Conservation (phyloP, 1,140 invertebrate species). For the Agrypnia vestita region DNA sequence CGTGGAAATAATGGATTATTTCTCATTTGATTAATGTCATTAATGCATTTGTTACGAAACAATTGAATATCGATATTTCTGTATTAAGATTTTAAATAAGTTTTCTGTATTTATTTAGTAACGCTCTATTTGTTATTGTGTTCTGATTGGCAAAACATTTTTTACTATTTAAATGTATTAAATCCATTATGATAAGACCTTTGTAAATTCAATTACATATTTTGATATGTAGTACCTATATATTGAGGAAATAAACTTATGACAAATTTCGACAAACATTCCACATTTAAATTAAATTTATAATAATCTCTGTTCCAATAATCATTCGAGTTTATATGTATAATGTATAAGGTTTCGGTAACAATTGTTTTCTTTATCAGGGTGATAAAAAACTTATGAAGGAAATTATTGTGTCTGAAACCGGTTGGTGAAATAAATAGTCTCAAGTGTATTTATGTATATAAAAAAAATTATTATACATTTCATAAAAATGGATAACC, state of each 20-base stretch:
- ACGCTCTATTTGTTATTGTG: slow-evolving; percentile 33
- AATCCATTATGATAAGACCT: slow-evolving; percentile 18
- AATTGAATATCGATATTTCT: slow-evolving; percentile 9
- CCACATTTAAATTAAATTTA: too few relatives aligned
- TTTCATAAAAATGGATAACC: too few relatives aligned
- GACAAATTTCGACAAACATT: too few relatives aligned
- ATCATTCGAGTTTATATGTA: too few relatives aligned
- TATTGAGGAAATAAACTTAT: neutral
- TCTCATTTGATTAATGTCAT: slow-evolving; percentile 21
- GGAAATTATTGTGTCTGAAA: too few relatives aligned
- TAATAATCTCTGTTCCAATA: too few relatives aligned
- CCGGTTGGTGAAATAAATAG: too few relatives aligned
- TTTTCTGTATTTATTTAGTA: slow-evolving; percentile 9
- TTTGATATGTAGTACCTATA: neutral
- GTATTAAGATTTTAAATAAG: slow-evolving; percentile 6
- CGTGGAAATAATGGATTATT: slow-evolving; percentile 37
- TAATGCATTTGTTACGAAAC: slow-evolving; percentile 30
- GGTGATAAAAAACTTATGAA: too few relatives aligned
- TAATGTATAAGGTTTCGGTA: too few relatives aligned
- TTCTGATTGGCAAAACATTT: neutral
- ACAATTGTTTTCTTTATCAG: too few relatives aligned
- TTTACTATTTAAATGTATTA: slow-evolving; percentile 26
- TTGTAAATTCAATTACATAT: neutral
- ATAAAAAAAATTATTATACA: too few relatives aligned
- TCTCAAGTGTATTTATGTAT: too few relatives aligned